Evolutionary conservation across 2,888 invertebrate genomes (phyloP).

Genomic region (Xiphydria camelus): DNA sequence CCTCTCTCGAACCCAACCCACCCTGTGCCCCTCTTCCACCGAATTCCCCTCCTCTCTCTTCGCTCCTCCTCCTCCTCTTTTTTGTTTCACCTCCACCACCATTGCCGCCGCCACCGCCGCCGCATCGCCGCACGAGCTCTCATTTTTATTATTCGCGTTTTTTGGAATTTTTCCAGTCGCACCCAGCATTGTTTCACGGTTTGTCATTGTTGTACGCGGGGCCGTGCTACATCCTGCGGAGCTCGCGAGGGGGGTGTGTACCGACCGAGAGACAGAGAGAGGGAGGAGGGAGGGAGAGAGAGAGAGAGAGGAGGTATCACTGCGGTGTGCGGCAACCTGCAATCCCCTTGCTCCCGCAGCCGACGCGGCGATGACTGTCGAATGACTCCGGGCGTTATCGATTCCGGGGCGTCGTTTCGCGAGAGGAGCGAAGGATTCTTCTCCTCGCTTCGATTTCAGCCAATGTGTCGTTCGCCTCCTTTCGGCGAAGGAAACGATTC

Average conservation of each 20-base stretch:
- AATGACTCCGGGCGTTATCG: slow-evolving; percentile 56
- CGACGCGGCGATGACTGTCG: slow-evolving; percentile 52
- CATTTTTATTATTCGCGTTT: slow-evolving; percentile 56
- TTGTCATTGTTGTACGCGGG: slow-evolving; percentile 54
- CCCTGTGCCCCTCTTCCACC: slow-evolving; percentile 27
- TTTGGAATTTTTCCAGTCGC: slow-evolving; percentile 58
- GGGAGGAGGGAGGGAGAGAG: slow-evolving; percentile 13
- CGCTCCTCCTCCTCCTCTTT: slow-evolving; percentile 12
- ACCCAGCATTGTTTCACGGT: slow-evolving; percentile 57
- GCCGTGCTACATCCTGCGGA: slow-evolving; percentile 43
- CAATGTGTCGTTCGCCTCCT: slow-evolving; percentile 8
- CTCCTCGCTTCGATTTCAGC: slow-evolving; percentile 7
- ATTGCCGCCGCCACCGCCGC: slow-evolving; percentile 23
- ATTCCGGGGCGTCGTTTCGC: too few species aligned
- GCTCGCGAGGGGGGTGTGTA: slow-evolving; percentile 21
- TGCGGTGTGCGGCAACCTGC: not conserved
- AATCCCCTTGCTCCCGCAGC: slow-evolving; percentile 7
- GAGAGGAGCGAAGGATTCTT: slow-evolving; percentile 24
- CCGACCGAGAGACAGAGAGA: too few species aligned
- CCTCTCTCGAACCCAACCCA: slow-evolving; percentile 5
- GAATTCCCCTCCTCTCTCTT: not conserved
- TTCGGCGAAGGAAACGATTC: slow-evolving; percentile 9
- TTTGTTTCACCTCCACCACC: slow-evolving; percentile 20
- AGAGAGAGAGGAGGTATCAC: slow-evolving; percentile 13
- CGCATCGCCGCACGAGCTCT: slow-evolving; percentile 42